Percentiles rank a stretch among this genome's conserved stretches.
Conservation (phyloP, 2,888 invertebrate species). For the Trachelus stipa region DNA sequence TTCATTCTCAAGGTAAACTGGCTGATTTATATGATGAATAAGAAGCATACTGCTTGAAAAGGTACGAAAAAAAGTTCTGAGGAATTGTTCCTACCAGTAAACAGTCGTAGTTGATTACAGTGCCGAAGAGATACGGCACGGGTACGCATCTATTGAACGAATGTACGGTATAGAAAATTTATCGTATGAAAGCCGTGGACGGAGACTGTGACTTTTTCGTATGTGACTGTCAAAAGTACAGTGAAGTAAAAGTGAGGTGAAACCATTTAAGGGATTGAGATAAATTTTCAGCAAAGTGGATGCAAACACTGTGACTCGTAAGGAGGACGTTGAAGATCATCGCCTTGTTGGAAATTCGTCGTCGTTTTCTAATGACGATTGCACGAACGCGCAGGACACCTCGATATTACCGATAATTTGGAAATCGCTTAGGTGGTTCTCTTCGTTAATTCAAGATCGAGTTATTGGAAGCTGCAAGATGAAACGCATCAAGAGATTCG, state of each 20-base stretch:
- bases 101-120: not conserved
- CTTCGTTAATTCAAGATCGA: not conserved
- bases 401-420: not conserved
- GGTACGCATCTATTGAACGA: not conserved
- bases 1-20: not conserved
- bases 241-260: not conserved
- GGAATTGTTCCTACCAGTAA: not conserved
- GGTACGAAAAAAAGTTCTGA: not conserved
- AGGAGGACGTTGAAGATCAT: not conserved
- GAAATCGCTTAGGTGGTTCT: not conserved
- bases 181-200: not conserved
- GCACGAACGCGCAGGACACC: not conserved
- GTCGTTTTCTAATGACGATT: not conserved
- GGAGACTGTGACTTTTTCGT: not conserved
- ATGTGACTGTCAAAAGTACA: not conserved
- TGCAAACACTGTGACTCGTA: not conserved
- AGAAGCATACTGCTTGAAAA: not conserved
- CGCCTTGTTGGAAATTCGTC: not conserved
- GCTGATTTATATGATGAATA: not conserved
- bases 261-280: not conserved
- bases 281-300: not conserved
- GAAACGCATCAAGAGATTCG: slow-evolving; percentile 64
- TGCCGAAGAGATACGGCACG: not conserved
- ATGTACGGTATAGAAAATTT: not conserved
- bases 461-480: slow-evolving; percentile 35